Base-by-base conservation (phyloP, 1,140 invertebrate genomes). In the Diorhabda elongata region DNA sequence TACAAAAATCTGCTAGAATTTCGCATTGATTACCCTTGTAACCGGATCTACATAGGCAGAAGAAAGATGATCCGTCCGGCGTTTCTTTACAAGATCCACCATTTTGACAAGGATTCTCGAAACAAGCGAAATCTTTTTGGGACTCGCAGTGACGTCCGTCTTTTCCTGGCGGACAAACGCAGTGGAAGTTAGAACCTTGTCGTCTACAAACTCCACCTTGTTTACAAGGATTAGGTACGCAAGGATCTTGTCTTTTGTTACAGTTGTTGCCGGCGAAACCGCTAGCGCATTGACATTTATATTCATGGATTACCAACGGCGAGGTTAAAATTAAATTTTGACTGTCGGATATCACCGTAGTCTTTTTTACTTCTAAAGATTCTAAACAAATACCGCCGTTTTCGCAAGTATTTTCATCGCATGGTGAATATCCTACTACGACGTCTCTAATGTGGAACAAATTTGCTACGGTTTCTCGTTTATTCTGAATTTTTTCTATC, bases 1-100 rank as follows among this genome's bases (percentile, higher is more conserved):
- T 84, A 77, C 94, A 96, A 0, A 92, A 93, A 81, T 96, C 93
- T 0, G 92, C 88, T 0, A 93, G 83, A 5, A 89, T 87, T 83
- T 96, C 94, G 81, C 95, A 97, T 73, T 92, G 89, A 79, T 92
- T 92, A 7, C 95, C 94, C 44, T 92, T 86, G 78, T 94, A 96
- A 4, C 94, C 94, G 3, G 93, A 91, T 2, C 94, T 85, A 77
- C 95, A 97, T 1, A 96, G 82, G 75, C 95, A 97, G 80, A 95
- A 96, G 85, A 93, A 96, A 5, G 90, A 91, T 41, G 89, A 91
- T 59, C 91, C 91, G 75, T 94, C 92, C 0, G 91, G 87, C 76
- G 92, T 93, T 76, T 93, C 91, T 75, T 92, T 89, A 73, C 95
- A 97, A 2, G 92, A 92, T 7, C 94, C 94, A 7, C 94, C 94